Base-by-base conservation (phyloP, 2,888 invertebrate genomes). In the Ormyrus pomaceus region DNA sequence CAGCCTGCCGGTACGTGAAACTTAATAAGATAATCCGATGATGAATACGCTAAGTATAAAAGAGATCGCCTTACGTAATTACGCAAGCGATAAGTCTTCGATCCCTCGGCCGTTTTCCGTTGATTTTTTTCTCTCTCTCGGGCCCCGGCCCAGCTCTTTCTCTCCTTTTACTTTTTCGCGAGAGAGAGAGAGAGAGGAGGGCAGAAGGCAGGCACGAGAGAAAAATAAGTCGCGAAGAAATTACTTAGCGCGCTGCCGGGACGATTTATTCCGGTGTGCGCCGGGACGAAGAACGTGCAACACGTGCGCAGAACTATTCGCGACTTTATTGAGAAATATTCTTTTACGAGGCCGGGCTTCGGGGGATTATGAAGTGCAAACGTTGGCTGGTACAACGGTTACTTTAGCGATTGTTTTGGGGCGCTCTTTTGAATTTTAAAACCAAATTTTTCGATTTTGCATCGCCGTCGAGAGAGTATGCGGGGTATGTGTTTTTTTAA, bases 11-110 rank as follows among this genome's bases (percentile, higher is more conserved):
- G 46, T 19, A 50, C 53, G 70, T 73, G 73, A 74, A 75, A 81
- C 55, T 80, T 65, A 64, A 69, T 77, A 80, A 78, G 59, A 78
- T 81, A 78, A 81, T 81, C 81, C 74, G 65, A 74, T 80, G 71
- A 76, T 59, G 71, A 71, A 72, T 80, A 56, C 51, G 74, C 70
- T 58, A 55, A 61, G 53, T 58, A 76, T 74, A 79, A 73, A 75
- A 59, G 64, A 66, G 50, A 79, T 80, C 80, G 69, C 46, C 77
- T 77, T 77, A 77, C 58, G 62, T 61, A 74, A 78, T 78, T 81
- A 78, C 74, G 74, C 59, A 74, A 78, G 58, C 65, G 70, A 74
- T 81, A 81, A 77, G 69, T 70, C 70, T 61, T 73, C 62, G 59
- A 71, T 75, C n/a, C 64, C 46, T 9, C 13, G 34, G 6, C 5